A percentile compares a stretch with the other conserved stretches of the same genome.
phyloP scores from a whole-genome alignment of 2,888 invertebrate species.

The Polymixis lichenea region DNA sequence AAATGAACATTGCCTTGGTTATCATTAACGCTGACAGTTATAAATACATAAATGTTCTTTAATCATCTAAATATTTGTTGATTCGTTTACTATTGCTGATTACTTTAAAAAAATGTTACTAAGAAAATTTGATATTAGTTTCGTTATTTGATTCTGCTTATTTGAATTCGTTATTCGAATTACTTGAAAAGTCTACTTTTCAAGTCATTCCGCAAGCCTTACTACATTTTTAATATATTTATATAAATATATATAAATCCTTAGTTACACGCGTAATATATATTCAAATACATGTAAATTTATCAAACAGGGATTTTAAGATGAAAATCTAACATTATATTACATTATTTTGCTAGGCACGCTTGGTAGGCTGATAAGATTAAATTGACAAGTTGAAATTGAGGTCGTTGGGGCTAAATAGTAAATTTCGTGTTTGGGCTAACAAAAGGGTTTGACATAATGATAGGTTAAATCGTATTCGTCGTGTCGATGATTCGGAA shows the following conservation, averaged over 20 bases:
- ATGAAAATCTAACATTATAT: conserved; percentile 45
- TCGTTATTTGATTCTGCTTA: background rate
- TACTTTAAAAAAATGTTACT: background rate
- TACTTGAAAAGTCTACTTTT: background rate
- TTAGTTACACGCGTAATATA: conserved; percentile 32
- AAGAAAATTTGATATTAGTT: background rate
- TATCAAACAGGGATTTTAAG: conserved; percentile 48
- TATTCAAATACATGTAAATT: conserved; percentile 60
- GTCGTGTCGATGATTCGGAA: background rate
- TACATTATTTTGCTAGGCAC: conserved; percentile 37
- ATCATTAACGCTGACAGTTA: background rate
- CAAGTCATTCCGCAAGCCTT: background rate
- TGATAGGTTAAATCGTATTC: conserved; percentile 3
- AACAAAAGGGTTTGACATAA: conserved; percentile 5
- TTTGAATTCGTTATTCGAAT: too few species aligned
- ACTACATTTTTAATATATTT: conserved; percentile 28
- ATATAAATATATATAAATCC: conserved; percentile 27
- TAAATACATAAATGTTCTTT: background rate
- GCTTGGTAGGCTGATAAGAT: conserved; percentile 29
- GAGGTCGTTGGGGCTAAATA: conserved; percentile 23
- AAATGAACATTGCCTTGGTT: background rate
- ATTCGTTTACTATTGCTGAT: background rate
- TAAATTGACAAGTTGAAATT: conserved; percentile 42
- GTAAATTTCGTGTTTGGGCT: conserved; percentile 8
- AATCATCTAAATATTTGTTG: background rate